phyloP scores from a whole-genome alignment of 2,888 invertebrate species.

The Drepanosiphum platanoidis region DNA sequence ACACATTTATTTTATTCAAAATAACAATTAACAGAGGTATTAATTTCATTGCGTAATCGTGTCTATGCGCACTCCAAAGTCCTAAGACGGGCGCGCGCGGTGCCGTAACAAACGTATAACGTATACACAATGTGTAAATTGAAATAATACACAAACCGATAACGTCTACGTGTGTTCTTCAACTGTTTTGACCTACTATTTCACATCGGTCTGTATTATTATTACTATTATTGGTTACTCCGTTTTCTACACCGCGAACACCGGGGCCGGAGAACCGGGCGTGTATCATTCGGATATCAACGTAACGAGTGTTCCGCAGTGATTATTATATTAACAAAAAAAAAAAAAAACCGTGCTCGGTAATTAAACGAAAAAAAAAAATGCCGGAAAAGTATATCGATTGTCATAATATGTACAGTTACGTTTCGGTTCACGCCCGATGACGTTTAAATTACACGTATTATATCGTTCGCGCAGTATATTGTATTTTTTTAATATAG shows the following conservation, averaged over 20 bases:
- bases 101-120: too few species aligned
- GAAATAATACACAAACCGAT: neutral
- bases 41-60: neutral
- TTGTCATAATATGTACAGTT: neutral
- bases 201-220: neutral
- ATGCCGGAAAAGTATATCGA: conserved; percentile 12
- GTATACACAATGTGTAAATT: conserved; percentile 12
- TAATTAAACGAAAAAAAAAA: neutral
- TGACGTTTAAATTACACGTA: neutral
- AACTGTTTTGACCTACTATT: conserved; percentile 39
- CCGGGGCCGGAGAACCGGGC: neutral
- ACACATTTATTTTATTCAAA: neutral
- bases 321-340: too few species aligned
- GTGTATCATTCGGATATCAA: neutral
- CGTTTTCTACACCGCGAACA: neutral
- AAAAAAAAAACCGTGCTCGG: too few species aligned
- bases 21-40: neutral
- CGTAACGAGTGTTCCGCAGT: neutral
- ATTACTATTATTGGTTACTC: too few species aligned
- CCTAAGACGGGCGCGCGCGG: neutral
- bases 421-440: neutral
- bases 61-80: neutral
- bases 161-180: neutral
- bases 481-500: neutral
- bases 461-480: neutral